Base-by-base conservation (phyloP, 2,797 vertebrate genomes). In the Enteromius mattozi region DNA sequence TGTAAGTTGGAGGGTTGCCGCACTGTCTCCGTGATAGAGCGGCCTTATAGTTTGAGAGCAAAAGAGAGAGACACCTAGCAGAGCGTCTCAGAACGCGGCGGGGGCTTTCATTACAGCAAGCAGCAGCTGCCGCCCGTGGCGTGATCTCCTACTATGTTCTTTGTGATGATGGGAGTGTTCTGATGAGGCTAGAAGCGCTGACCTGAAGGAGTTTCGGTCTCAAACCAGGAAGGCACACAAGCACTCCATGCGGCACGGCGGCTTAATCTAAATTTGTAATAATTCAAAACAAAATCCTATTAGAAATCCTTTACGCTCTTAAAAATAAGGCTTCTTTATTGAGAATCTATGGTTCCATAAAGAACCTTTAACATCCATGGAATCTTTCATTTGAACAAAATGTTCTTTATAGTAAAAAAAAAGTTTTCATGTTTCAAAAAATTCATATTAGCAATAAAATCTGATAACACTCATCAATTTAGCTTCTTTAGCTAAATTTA, bases 201-300 rank as follows among this genome's bases (percentile, higher is more conserved):
- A 87, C 84, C 92, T 91, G 86, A 86, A 89, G 75, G 87, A 80
- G 13, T 83, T 74, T 51, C 42, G 88, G 80, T 84, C 84, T 87
- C 81, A 88, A 37, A 85, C 86, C 81, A 79, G 76, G 77, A 78
- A 37, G 45, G 47, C 84, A 51, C 78, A 89, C 59, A 47, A 59
- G 47, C 86, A 21, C 89, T 79, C 85, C 66, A 27, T 87, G 90
- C 86, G 87, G 82, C 88, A 86, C 78, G 69, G 10, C 85, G 85
- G 83, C 91, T 90, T 93, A 90, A 92, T 93, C 88, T 90, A 88
- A 86, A 91, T 16, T 75, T 92, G 89, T 92, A 91, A 93, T 92
- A 90, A 91, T 91, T 93, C 88, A 84, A 92, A 93, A 94, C 87
- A 84, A 91, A 93, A 94, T 93, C 91, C 92, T 91, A 89, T 94